These are phyloP conservation scores for Bursaphelenchus okinawaensis DNA, from an alignment of 2,888 invertebrate genomes.

Conservation along the genomic window DNA sequence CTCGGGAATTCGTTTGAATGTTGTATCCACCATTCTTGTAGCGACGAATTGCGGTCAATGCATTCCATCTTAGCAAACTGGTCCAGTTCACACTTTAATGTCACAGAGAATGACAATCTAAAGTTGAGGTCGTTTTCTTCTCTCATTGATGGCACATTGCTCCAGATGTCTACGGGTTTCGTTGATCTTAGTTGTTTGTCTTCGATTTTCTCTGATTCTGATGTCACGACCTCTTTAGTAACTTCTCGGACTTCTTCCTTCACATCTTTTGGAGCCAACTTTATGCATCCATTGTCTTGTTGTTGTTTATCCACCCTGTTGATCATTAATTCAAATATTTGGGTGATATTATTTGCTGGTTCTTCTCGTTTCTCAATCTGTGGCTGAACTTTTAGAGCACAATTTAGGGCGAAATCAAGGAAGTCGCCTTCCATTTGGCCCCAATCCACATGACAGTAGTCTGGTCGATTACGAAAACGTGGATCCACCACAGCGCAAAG, in stretches of 20 bases:
- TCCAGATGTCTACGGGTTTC: neutral
- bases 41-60: neutral
- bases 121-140: neutral
- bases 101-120: neutral
- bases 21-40: neutral
- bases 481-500: neutral
- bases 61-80: neutral
- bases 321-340: neutral
- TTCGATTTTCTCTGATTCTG: neutral
- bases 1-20: neutral
- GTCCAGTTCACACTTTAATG: neutral
- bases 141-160: neutral
- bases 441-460: neutral
- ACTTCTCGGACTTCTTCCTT: neutral
- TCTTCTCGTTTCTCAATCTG: neutral
- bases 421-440: neutral
- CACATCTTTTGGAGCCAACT: constrained; percentile 1
- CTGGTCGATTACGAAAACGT: neutral
- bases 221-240: neutral
- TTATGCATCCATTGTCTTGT: neutral
- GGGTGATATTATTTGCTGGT: neutral
- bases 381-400: neutral
- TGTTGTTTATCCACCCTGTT: neutral
- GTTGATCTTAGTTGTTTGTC: neutral
- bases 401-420: neutral